A percentile compares a stretch with the other conserved stretches of the same genome.
Conservation (phyloP, 2,797 vertebrate genomes). For the Buceros bicornis region DNA sequence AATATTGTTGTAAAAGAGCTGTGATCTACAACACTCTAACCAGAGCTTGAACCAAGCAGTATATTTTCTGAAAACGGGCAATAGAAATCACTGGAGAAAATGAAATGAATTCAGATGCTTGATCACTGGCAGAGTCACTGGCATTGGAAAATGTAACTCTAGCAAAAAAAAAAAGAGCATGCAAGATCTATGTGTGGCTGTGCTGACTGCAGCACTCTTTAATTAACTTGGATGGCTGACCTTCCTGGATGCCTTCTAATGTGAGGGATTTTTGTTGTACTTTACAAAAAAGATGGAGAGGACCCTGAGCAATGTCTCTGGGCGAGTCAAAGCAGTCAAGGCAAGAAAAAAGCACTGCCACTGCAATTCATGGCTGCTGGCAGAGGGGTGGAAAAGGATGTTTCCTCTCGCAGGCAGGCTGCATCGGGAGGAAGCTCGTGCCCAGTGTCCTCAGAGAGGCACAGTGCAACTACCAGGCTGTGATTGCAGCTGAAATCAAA, state of each 20-base stretch:
- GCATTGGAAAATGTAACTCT: slow-evolving; percentile 25
- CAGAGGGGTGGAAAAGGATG: background rate
- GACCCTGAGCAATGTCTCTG: background rate
- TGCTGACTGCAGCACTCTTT: background rate
- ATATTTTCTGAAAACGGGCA: slow-evolving; percentile 22
- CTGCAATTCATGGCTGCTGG: background rate
- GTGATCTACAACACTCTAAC: background rate
- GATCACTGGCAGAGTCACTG: background rate
- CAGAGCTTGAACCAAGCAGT: background rate
- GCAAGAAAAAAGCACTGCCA: background rate
- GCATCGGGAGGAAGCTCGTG: accelerated
- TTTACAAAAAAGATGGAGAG: background rate
- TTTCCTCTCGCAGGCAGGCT: background rate
- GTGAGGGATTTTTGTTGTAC: background rate
- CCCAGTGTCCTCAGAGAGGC: accelerated
- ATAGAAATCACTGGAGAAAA: slow-evolving; percentile 45
- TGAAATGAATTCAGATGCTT: background rate
- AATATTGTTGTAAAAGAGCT: background rate
- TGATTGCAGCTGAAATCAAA: background rate
- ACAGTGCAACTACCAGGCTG: background rate
- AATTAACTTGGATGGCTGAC: background rate
- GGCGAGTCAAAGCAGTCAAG: background rate
- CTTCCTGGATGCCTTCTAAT: background rate
- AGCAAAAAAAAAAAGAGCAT: background rate
- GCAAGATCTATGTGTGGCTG: background rate